Evolutionary conservation across 2,797 vertebrate species (phyloP).

Genomic region (Phrynocephalus guinanensis): DNA sequence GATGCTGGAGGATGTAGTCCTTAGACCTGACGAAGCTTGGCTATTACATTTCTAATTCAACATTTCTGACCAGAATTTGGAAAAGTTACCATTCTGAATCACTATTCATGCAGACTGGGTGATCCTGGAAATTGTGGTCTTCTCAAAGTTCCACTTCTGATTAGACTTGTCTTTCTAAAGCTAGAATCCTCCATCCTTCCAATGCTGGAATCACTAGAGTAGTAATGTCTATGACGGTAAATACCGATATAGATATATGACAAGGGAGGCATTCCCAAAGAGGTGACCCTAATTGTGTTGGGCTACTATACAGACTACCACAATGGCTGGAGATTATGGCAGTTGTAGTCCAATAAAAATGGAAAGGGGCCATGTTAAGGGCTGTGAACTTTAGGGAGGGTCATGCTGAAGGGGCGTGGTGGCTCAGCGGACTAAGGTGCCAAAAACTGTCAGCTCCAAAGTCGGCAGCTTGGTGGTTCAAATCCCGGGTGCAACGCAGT

Average conservation of each 20-base stretch:
- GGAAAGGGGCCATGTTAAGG: no score
- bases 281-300: background rate
- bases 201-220: background rate
- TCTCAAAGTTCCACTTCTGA: no score
- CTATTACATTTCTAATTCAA: background rate
- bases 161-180: no score
- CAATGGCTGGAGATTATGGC: background rate
- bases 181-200: no score
- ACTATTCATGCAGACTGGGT: no score
- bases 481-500: no score
- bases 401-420: background rate
- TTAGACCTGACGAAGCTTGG: background rate
- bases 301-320: background rate
- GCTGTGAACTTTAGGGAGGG: background rate
- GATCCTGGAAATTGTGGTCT: no score
- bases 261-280: no score
- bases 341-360: background rate
- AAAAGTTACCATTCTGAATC: no score
- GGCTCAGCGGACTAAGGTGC: no score
- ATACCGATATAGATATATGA: background rate
- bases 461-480: no score
- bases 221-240: background rate
- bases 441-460: no score
- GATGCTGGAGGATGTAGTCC: background rate
- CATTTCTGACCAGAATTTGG: background rate